phyloP scores from a whole-genome alignment of 2,888 invertebrate genomes.

The Drosophila nr. perissopoda region DNA sequence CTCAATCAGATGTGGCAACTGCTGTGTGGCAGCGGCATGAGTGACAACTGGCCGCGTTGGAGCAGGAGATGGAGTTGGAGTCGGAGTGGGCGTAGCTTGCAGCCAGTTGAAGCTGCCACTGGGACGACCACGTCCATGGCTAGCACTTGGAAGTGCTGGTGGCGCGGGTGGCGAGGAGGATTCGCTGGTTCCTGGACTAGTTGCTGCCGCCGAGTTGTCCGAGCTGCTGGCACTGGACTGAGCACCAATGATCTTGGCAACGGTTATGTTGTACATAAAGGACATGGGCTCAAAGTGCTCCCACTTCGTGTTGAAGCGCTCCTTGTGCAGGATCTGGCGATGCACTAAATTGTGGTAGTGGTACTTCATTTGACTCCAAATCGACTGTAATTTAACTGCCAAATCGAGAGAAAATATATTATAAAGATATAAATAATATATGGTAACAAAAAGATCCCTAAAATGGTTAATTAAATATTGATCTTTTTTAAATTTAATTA shows the following conservation, averaged over 20 bases:
- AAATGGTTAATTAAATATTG: too few species aligned
- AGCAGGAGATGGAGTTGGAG: constrained; percentile 20
- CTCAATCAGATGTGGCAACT: constrained; percentile 60
- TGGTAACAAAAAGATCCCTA: too few species aligned
- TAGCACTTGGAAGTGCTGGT: constrained; percentile 59
- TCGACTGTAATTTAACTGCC: constrained; percentile 80
- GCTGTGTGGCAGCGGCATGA: constrained; percentile 14
- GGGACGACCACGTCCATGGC: constrained; percentile 81
- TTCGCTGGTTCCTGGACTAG: constrained; percentile 8
- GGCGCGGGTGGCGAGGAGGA: constrained; percentile 38
- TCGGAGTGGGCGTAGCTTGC: constrained; percentile 48
- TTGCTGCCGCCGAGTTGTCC: constrained; percentile 15
- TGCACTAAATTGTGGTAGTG: constrained; percentile 82
- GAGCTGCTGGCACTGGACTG: constrained; percentile 44
- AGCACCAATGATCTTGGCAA: constrained; percentile 81
- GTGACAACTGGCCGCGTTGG: constrained; percentile 1
- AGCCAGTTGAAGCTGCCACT: constrained; percentile 82
- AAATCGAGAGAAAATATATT: not conserved
- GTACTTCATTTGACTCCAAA: constrained; percentile 83
- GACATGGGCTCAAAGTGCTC: constrained; percentile 83
- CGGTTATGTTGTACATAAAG: constrained; percentile 83
- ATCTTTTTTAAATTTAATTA: too few species aligned
- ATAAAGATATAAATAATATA: not conserved
- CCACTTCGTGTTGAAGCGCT: constrained; percentile 83
- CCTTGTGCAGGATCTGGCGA: constrained; percentile 82